Evolutionary conservation across 1,140 invertebrate species (phyloP).

Genomic region (Magallana ariakensis): DNA sequence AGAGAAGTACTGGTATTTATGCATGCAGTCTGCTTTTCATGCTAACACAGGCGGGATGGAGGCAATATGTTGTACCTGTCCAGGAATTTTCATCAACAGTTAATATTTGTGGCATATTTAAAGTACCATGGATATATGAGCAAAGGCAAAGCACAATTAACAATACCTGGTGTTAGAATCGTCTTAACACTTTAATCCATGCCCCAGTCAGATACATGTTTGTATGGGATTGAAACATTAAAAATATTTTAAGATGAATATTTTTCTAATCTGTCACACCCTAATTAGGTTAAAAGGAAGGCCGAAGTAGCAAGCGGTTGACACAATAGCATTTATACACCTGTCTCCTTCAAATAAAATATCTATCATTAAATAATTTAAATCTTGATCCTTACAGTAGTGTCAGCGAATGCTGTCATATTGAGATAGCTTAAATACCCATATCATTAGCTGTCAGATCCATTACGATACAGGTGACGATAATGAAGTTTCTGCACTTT

Average conservation of each 20-base stretch:
- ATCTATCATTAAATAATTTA: background rate
- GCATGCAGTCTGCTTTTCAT: no score
- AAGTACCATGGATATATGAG: background rate
- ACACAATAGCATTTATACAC: background rate
- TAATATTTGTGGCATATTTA: background rate
- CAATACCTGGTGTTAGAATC: background rate
- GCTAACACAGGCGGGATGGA: no score
- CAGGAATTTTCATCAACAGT: background rate
- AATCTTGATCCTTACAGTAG: background rate
- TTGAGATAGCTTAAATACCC: constrained; percentile 5
- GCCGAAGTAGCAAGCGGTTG: background rate
- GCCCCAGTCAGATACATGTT: no score
- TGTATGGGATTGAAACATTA: no score
- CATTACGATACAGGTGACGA: background rate
- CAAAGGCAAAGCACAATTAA: background rate
- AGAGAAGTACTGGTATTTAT: no score
- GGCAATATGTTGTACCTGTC: background rate
- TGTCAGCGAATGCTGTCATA: constrained; percentile 14
- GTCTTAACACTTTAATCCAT: background rate
- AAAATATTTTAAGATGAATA: background rate
- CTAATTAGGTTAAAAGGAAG: background rate
- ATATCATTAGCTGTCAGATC: constrained; percentile 15
- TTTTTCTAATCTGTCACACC: background rate
- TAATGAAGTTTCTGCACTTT: background rate
- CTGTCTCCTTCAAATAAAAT: background rate